Evolutionary conservation across 2,888 invertebrate species (phyloP).

Genomic region (Hirtodrosophila trivittata): DNA sequence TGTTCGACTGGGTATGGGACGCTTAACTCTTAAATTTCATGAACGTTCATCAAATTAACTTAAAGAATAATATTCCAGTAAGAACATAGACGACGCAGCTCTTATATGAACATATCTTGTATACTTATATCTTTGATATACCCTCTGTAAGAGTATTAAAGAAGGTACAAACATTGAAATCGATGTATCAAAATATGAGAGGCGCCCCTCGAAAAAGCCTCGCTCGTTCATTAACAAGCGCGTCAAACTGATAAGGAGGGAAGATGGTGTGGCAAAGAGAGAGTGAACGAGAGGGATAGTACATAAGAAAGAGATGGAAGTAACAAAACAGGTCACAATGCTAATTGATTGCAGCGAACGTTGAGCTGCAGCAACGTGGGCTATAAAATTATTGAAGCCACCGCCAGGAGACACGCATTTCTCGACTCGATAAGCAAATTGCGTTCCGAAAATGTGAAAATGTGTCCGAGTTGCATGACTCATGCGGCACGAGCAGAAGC

Average conservation of each 20-base stretch:
- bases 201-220: constrained; percentile 25
- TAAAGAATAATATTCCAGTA: too few relatives aligned
- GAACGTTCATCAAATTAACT: too few relatives aligned
- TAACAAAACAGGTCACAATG: constrained; percentile 71
- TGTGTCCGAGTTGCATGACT: constrained; percentile 28
- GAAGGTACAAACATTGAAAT: constrained; percentile 39
- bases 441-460: constrained; percentile 48
- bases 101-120: too few relatives aligned
- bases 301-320: constrained; percentile 2
- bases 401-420: constrained; percentile 75
- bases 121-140: too few relatives aligned
- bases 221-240: constrained; percentile 76
- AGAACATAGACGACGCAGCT: too few relatives aligned
- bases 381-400: constrained; percentile 75
- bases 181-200: constrained; percentile 76
- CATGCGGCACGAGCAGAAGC: constrained; percentile 20
- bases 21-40: too few relatives aligned
- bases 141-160: background rate
- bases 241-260: constrained; percentile 69
- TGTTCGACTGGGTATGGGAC: too few relatives aligned
- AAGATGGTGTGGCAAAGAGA: constrained; percentile 4
- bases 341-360: constrained; percentile 71
- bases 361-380: constrained; percentile 58
- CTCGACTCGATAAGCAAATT: constrained; percentile 71
- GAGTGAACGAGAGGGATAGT: constrained; percentile 8